Percentiles rank a stretch among this genome's conserved stretches.
Conservation (phyloP, 1,140 invertebrate genomes). For the Halotydeus destructor region DNA sequence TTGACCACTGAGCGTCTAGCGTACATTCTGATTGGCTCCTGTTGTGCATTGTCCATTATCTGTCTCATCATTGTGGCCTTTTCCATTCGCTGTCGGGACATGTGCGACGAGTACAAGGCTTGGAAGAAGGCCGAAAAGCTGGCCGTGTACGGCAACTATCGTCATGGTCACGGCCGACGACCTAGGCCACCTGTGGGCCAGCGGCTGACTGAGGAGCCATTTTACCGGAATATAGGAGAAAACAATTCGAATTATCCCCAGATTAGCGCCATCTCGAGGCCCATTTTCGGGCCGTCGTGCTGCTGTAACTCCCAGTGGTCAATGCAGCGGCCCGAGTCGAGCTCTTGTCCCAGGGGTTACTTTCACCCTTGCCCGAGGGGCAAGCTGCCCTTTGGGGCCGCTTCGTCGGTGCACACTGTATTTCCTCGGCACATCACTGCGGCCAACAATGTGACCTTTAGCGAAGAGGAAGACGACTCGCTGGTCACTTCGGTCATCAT, state of each 20-base stretch:
- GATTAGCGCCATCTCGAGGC: no score
- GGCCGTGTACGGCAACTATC: conserved; percentile 7
- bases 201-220: background rate
- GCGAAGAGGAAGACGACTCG: conserved; percentile 6
- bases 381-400: conserved; percentile 18
- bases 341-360: conserved; percentile 11
- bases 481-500: conserved; percentile 1
- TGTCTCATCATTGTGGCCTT: conserved; percentile 21
- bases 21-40: conserved; percentile 22
- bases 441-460: background rate
- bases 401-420: conserved; percentile 15
- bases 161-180: background rate
- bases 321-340: background rate
- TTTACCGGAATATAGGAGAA: no score
- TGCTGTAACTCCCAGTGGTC: conserved; percentile 7
- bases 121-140: conserved; percentile 14
- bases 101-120: conserved; percentile 14
- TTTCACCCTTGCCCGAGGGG: conserved; percentile 13
- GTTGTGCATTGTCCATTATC: conserved; percentile 21
- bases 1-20: conserved; percentile 22
- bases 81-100: conserved; percentile 18
- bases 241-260: no score
- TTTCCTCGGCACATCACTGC: conserved; percentile 4
- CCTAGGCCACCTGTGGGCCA: background rate
- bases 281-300: conserved; percentile 8